These are phyloP conservation scores for Eledona agricola DNA, from an alignment of 2,888 invertebrate species.

Conservation along the genomic window DNA sequence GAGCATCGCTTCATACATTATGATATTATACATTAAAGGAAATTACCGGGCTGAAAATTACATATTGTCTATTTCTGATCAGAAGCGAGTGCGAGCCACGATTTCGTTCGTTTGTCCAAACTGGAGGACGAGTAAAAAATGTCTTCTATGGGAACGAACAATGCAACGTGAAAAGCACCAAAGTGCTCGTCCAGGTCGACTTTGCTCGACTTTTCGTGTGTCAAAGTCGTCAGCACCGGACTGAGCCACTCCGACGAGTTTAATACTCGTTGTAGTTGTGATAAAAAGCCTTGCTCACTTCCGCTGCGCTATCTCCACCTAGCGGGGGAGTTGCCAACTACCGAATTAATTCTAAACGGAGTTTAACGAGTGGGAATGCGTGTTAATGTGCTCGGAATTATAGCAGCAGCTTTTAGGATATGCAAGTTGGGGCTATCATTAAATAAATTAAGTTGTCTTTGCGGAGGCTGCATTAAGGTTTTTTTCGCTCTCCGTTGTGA, in stretches of 20 bases:
- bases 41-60: conserved; percentile 42
- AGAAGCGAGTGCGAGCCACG: too few relatives aligned
- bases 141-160: conserved; percentile 21
- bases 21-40: conserved; percentile 47
- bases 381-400: conserved; percentile 35
- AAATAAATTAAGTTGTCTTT: conserved; percentile 41
- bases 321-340: conserved; percentile 50
- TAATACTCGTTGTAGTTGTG: conserved; percentile 54
- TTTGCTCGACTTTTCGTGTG: too few relatives aligned
- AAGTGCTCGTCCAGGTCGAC: too few relatives aligned
- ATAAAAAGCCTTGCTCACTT: conserved; percentile 59
- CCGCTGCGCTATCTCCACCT: conserved; percentile 51
- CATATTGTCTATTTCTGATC: conserved; percentile 32
- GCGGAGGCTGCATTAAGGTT: conserved; percentile 27
- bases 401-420: conserved; percentile 27
- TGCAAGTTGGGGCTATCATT: conserved; percentile 34
- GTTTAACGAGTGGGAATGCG: conserved; percentile 34
- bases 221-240: too few relatives aligned
- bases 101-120: too few relatives aligned
- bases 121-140: too few relatives aligned
- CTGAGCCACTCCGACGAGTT: conserved; percentile 49
- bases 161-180: conserved; percentile 28
- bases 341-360: conserved; percentile 29
- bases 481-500: too few relatives aligned
- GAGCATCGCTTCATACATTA: conserved; percentile 40